Base-by-base conservation (phyloP, 2,797 vertebrate species). In the Sebastes cheni region DNA sequence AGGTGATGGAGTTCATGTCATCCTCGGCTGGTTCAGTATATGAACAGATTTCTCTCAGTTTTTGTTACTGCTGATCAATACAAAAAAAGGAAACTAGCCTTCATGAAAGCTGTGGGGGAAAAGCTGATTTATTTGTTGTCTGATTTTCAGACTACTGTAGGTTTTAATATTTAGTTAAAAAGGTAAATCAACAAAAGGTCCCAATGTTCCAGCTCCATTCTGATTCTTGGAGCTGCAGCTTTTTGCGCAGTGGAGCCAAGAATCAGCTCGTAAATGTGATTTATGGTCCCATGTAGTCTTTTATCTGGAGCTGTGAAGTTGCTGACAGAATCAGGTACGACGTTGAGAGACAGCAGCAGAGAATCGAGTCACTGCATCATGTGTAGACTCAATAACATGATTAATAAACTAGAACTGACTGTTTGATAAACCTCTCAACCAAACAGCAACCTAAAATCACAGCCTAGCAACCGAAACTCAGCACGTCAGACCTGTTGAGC, bases 281-380 rank as follows among this genome's bases (percentile, higher is more conserved):
- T 84, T 13, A 77, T 69, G 82, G 22, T 14, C 55, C 20, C 4
- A 1, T 11, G 75, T 42, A 30, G 67, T 22, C 50, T 52, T 46
- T 72, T 20, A 68, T 69, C 65, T 50, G 58, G 23, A 32, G 79
- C 67, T 13, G 5, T 62, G 56, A 56, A 36, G 65, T 4, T 8
- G 56, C 6, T 70, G 90, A 79, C 81, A 83, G 56, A 9, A 59
- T 30, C 8, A 59, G 34, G 56, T 29, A 59, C 22, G 20, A 55
- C 2, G 1, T 60, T 29, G 67, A 67, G n/a, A 36, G 20, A 77
- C 13, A 50, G 69, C 70, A 58, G 55, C 20, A 7, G 30, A 4
- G 61, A 66, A 46, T 25, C 9, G 61, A 71, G 39, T 80, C 55
- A 23, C 56, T 65, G 52, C 42, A 58, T 59, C 10, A 23, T 8